Percentiles rank a stretch among this genome's conserved stretches.
phyloP scores from a whole-genome alignment of 1,140 invertebrate genomes.

The Drosophila sucinea region DNA sequence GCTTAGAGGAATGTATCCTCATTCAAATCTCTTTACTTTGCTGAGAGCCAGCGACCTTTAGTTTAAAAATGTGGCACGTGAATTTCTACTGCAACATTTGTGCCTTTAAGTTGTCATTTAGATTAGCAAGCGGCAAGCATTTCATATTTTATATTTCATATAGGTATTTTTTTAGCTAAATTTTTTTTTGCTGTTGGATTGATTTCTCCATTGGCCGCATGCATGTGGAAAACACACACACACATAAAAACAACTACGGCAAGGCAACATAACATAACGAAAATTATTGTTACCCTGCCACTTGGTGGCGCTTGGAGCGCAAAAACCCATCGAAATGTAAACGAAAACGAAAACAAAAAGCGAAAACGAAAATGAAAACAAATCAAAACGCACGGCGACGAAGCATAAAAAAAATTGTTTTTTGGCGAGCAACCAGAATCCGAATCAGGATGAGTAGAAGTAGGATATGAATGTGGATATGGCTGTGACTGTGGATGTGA shows the following conservation, averaged over 20 bases:
- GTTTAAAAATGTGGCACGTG: too few species aligned
- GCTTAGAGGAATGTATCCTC: too few species aligned
- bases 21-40: too few species aligned
- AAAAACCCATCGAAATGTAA: slow-evolving; percentile 17
- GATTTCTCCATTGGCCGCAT: slow-evolving; percentile 17
- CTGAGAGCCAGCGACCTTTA: too few species aligned
- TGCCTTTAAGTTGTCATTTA: not conserved
- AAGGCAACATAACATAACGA: slow-evolving; percentile 2
- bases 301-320: slow-evolving; percentile 34
- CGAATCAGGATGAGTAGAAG: slow-evolving; percentile 18
- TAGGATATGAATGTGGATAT: not conserved
- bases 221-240: slow-evolving; percentile 10
- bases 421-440: slow-evolving; percentile 7
- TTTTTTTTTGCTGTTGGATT: not conserved
- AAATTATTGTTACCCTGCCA: slow-evolving; percentile 25
- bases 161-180: slow-evolving; percentile 13
- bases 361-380: slow-evolving; percentile 51
- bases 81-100: too few species aligned
- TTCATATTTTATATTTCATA: not conserved
- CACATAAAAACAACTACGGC: not conserved
- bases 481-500: not conserved
- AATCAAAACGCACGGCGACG: slow-evolving; percentile 56
- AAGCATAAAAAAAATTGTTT: slow-evolving; percentile 66
- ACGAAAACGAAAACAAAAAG: slow-evolving; percentile 33
- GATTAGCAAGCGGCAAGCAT: not conserved